These are phyloP conservation scores for Mythimna lalbum DNA, from an alignment of 2,888 invertebrate species.

Conservation along the genomic window DNA sequence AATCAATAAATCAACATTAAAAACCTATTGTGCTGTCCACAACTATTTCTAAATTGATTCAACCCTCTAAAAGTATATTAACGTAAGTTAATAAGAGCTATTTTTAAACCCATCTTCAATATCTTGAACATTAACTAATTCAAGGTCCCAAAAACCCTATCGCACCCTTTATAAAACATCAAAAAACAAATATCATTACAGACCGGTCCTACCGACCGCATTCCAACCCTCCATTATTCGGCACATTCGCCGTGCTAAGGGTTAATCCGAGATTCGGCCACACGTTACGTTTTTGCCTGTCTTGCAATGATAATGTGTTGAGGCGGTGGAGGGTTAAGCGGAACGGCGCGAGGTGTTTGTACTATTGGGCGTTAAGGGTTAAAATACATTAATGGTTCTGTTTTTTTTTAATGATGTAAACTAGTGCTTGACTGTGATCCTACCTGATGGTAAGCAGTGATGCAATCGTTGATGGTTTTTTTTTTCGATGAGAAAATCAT, in stretches of 20 bases:
- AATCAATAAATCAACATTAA: no score
- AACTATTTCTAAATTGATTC: no score
- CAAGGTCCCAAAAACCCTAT: neutral
- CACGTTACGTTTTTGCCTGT: slow-evolving; percentile 64
- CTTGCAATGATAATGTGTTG: slow-evolving; percentile 56
- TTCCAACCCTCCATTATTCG: slow-evolving; percentile 66
- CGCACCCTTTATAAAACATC: slow-evolving; percentile 23
- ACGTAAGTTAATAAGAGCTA: no score
- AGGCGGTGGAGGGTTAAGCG: slow-evolving; percentile 26
- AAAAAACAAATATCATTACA: slow-evolving; percentile 45
- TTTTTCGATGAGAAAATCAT: no score
- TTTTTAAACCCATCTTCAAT: neutral
- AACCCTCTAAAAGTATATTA: no score
- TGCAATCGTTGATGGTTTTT: no score
- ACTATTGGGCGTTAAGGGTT: slow-evolving; percentile 26
- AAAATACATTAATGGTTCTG: slow-evolving; percentile 4
- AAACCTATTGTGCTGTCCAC: no score
- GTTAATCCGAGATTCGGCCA: slow-evolving; percentile 77
- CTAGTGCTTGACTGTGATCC: no score
- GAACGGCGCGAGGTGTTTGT: slow-evolving; percentile 13
- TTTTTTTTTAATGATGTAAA: neutral
- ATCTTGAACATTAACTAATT: neutral
- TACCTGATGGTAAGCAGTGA: no score
- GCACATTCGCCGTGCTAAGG: slow-evolving; percentile 79
- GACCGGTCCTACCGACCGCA: slow-evolving; percentile 27